phyloP scores from a whole-genome alignment of 2,113 vertebrate genomes.

The Pristiophorus japonicus region DNA sequence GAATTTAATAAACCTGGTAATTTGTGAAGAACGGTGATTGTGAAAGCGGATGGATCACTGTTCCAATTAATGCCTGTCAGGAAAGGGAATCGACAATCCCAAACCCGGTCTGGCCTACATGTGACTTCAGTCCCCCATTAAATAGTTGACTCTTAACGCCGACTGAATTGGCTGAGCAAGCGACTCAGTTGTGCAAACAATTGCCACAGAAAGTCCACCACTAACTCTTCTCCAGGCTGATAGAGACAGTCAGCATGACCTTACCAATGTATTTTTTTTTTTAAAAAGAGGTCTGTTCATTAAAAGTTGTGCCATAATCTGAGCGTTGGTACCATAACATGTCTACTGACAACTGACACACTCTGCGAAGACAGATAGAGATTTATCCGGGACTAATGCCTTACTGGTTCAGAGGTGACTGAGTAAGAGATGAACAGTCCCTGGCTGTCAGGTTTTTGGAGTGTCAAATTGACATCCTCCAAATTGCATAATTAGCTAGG shows the following conservation, averaged over 20 bases:
- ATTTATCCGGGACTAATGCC: neutral
- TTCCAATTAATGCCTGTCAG: neutral
- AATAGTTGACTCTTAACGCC: neutral
- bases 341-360: neutral
- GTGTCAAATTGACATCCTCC: conserved; percentile 1
- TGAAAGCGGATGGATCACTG: neutral
- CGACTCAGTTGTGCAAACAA: neutral
- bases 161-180: neutral
- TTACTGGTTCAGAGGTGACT: conserved; percentile 1
- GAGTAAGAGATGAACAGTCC: neutral
- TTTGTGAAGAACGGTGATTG: neutral
- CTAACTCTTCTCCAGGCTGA: neutral
- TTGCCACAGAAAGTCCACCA: neutral
- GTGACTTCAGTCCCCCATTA: neutral
- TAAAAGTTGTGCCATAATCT: neutral
- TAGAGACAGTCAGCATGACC: neutral
- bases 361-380: neutral
- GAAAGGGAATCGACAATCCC: neutral
- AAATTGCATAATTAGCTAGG: neutral
- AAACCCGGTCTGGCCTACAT: neutral
- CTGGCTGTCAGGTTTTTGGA: neutral
- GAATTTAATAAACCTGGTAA: neutral
- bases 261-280: neutral
- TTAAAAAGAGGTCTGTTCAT: neutral
- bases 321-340: neutral